Evolutionary conservation across 2,888 invertebrate species (phyloP).

Genomic region (Cheilosia variabilis): DNA sequence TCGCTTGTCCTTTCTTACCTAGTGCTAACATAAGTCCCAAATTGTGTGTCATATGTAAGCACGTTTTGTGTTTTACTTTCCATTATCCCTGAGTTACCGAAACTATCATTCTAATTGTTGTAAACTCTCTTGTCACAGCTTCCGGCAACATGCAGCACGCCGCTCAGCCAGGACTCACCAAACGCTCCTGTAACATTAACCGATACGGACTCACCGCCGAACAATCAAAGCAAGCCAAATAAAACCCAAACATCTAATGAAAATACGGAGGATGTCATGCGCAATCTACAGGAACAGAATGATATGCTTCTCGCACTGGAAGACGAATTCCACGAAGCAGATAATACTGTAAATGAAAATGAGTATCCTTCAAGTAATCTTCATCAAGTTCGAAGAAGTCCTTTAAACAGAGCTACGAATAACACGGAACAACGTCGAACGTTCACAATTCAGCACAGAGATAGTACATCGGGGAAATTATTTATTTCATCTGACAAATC

Average conservation of each 20-base stretch:
- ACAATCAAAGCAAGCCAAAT: neutral
- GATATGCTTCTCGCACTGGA: slow-evolving; percentile 24
- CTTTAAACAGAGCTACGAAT: neutral
- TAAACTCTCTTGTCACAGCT: slow-evolving; percentile 23
- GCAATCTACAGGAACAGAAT: slow-evolving; percentile 27
- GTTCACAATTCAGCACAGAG: slow-evolving; percentile 36
- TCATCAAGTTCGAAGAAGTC: neutral
- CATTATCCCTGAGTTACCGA: too few relatives aligned
- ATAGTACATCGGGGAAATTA: slow-evolving; percentile 15
- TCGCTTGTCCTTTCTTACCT: too few relatives aligned
- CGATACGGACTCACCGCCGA: slow-evolving; percentile 16
- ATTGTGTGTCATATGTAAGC: neutral
- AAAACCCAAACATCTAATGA: neutral
- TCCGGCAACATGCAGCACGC: slow-evolving; percentile 61
- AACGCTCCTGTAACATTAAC: slow-evolving; percentile 26
- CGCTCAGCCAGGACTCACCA: neutral
- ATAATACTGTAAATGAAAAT: neutral
- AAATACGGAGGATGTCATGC: slow-evolving; percentile 16
- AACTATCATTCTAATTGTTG: neutral
- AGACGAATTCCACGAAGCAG: neutral
- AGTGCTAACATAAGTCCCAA: too few relatives aligned
- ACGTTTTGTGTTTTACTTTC: neutral
- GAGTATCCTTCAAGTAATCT: neutral
- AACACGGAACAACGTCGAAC: slow-evolving; percentile 31
- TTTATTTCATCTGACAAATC: slow-evolving; percentile 34